phyloP scores from a whole-genome alignment of 2,113 vertebrate species.

The Bufo gargarizans region DNA sequence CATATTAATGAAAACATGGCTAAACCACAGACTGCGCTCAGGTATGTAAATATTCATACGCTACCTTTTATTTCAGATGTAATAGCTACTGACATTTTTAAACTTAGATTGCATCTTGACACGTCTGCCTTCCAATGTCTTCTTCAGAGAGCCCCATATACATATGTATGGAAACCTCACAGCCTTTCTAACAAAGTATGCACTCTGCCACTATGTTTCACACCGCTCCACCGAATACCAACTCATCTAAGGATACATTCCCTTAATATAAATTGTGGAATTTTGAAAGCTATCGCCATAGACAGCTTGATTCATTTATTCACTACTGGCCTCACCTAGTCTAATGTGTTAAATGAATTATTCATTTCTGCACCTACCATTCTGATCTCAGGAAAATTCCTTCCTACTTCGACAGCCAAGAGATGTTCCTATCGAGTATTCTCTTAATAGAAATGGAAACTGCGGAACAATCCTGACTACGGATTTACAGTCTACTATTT shows the following conservation, averaged over 20 bases:
- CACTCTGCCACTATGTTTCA: slow-evolving; percentile 22
- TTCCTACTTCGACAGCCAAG: slow-evolving; percentile 45
- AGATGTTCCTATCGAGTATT: slow-evolving; percentile 33
- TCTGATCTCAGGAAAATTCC: slow-evolving; percentile 50
- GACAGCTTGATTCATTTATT: slow-evolving; percentile 58
- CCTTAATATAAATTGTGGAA: slow-evolving; percentile 48
- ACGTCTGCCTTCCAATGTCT: slow-evolving; percentile 5
- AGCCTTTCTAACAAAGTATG: slow-evolving; percentile 18
- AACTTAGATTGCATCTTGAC: slow-evolving; percentile 38
- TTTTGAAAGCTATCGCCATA: slow-evolving; percentile 55
- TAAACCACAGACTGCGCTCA: background rate
- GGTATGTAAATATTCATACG: slow-evolving; percentile 34
- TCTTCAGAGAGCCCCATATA: slow-evolving; percentile 29
- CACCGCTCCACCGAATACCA: slow-evolving; percentile 23
- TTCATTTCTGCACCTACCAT: slow-evolving; percentile 52
- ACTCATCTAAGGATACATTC: slow-evolving; percentile 37
- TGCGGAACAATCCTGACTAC: slow-evolving; percentile 19
- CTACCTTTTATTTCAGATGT: slow-evolving; percentile 19
- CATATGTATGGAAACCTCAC: slow-evolving; percentile 38
- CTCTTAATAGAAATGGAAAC: slow-evolving; percentile 43
- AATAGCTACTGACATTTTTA: slow-evolving; percentile 45
- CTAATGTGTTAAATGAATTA: slow-evolving; percentile 57
- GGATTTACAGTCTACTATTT: slow-evolving; percentile 17
- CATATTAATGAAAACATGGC: slow-evolving; percentile 29
- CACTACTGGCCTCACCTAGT: slow-evolving; percentile 48